Conservation (phyloP, 2,888 invertebrate genomes). For the Eupithecia subfuscata region DNA sequence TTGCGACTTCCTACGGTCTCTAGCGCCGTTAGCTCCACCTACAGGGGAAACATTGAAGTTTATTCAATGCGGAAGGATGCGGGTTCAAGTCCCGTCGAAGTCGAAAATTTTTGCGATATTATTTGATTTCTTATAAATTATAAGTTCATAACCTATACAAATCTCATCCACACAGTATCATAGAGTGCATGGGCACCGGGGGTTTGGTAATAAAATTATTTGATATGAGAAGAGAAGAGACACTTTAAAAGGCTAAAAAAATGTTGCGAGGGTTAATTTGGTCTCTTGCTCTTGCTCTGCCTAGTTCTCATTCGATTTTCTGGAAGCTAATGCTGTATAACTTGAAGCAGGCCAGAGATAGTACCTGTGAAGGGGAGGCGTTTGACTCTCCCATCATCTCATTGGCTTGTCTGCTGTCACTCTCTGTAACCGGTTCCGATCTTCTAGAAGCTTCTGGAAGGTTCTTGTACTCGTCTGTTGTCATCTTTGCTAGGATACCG, state of each 20-base stretch:
- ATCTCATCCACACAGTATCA: background rate
- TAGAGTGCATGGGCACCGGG: background rate
- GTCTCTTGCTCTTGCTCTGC: background rate
- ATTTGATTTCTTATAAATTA: no score
- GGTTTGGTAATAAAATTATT: background rate
- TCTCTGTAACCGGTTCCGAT: constrained; percentile 75
- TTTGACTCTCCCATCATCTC: constrained; percentile 66
- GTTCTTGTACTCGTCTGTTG: constrained; percentile 89
- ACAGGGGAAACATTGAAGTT: no score
- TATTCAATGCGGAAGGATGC: no score
- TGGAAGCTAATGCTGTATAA: background rate
- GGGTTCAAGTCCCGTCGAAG: no score
- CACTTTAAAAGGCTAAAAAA: background rate
- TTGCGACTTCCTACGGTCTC: no score
- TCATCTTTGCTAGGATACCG: constrained; percentile 90
- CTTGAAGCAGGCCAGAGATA: background rate
- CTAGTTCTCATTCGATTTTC: background rate
- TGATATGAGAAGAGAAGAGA: background rate
- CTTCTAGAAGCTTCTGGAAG: constrained; percentile 84
- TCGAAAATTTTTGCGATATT: no score
- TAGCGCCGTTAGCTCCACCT: no score
- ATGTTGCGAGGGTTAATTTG: no score
- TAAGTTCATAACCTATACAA: background rate
- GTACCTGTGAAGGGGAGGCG: constrained; percentile 57
- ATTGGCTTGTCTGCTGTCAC: constrained; percentile 64